phyloP scores from a whole-genome alignment of 2,797 vertebrate genomes.

The Sitta carolinensis region DNA sequence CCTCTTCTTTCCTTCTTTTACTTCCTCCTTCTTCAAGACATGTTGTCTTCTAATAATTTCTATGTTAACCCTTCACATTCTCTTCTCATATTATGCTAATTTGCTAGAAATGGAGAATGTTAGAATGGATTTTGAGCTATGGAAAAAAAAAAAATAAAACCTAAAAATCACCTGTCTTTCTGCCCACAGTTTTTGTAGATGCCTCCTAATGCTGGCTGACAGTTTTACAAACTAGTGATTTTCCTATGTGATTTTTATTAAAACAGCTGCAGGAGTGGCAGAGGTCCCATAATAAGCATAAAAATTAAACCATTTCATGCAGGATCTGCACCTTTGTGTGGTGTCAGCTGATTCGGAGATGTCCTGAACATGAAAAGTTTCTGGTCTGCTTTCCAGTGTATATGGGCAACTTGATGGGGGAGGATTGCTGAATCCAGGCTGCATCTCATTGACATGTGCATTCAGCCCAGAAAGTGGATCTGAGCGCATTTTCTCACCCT shows the following conservation, averaged over 20 bases:
- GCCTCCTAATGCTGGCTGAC: background rate
- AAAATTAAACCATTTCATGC: background rate
- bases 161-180: background rate
- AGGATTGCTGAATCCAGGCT: conserved; percentile 18
- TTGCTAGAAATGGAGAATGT: background rate
- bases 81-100: background rate
- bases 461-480: background rate
- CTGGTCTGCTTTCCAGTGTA: background rate
- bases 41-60: background rate
- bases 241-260: background rate
- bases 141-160: background rate
- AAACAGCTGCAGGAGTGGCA: background rate
- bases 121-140: background rate
- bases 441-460: background rate
- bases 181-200: background rate
- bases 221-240: background rate
- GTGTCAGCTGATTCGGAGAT: background rate
- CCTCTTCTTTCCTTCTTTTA: background rate
- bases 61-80: background rate
- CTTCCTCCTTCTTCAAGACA: background rate
- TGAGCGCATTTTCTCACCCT: background rate
- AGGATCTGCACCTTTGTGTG: background rate
- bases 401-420: background rate
- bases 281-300: background rate
- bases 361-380: background rate